Evolutionary conservation across 2,113 vertebrate species (phyloP).

Genomic region (Myiopsitta monachus): DNA sequence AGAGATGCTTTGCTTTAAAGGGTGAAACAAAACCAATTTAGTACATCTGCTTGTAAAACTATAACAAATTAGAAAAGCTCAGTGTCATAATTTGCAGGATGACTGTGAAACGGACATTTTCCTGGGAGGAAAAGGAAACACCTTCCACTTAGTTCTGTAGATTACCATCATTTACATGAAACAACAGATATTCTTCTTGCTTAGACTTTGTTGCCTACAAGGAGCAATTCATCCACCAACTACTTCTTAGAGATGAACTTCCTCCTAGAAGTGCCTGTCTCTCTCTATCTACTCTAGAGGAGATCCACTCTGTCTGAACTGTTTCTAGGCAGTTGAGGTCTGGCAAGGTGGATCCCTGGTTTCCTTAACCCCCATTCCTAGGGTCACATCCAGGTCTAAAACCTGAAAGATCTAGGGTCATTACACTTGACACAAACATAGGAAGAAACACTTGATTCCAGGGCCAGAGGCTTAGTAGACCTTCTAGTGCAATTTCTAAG

Average conservation of each 20-base stretch:
- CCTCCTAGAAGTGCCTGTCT: neutral
- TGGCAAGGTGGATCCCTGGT: neutral
- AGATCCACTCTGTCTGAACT: neutral
- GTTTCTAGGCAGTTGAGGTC: neutral
- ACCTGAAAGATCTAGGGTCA: neutral
- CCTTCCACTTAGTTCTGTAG: neutral
- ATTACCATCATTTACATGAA: neutral
- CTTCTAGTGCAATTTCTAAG: neutral
- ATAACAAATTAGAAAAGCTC: neutral
- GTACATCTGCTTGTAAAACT: neutral
- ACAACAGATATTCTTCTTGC: neutral
- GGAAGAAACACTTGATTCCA: neutral
- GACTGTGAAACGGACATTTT: neutral
- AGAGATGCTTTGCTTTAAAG: neutral
- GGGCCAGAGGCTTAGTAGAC: neutral
- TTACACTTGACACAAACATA: neutral
- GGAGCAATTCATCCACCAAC: neutral
- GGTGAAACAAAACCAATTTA: neutral
- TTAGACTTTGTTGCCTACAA: neutral
- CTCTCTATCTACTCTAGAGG: fast-evolving
- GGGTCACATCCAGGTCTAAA: neutral
- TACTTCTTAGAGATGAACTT: neutral
- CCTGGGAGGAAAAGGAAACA: neutral
- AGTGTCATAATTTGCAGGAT: neutral
- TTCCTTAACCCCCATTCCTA: neutral